phyloP scores from a whole-genome alignment of 2,888 invertebrate species.

The Dryobotodes eremita region DNA sequence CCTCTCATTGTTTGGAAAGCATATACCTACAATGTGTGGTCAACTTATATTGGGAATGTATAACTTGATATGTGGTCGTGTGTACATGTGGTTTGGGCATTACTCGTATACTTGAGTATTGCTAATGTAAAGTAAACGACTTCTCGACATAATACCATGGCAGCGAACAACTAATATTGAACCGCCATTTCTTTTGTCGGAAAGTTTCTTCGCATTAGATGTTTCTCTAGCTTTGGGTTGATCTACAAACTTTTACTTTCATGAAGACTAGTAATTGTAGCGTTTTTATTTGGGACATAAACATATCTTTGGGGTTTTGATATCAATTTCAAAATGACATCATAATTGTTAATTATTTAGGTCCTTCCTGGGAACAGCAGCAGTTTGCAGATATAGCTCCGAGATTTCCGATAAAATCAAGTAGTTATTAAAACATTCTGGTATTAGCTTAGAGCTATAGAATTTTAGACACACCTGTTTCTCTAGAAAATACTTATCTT shows the following conservation, averaged over 20 bases:
- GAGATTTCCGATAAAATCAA: neutral
- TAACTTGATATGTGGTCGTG: neutral
- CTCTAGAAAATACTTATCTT: conserved; percentile 1
- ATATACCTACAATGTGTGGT: neutral
- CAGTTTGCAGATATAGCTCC: too few relatives aligned
- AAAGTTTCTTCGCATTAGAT: conserved; percentile 35
- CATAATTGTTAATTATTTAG: neutral
- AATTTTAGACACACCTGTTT: neutral
- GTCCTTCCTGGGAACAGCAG: neutral
- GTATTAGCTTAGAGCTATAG: neutral
- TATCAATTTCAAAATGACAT: neutral
- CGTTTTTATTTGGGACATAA: neutral
- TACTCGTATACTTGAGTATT: conserved; percentile 27
- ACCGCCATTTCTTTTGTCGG: conserved; percentile 30
- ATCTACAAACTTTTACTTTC: conserved; percentile 23
- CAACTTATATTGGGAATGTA: neutral
- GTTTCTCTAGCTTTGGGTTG: neutral
- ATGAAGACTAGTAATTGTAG: neutral
- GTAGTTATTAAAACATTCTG: neutral
- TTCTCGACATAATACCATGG: conserved; percentile 47
- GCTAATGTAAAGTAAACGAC: conserved; percentile 71
- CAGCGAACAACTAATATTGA: conserved; percentile 51
- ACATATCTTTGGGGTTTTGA: neutral
- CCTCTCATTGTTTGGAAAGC: neutral
- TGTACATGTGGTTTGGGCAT: conserved; percentile 40